Evolutionary conservation across 2,888 invertebrate species (phyloP).

Genomic region (Drosophila recens): DNA sequence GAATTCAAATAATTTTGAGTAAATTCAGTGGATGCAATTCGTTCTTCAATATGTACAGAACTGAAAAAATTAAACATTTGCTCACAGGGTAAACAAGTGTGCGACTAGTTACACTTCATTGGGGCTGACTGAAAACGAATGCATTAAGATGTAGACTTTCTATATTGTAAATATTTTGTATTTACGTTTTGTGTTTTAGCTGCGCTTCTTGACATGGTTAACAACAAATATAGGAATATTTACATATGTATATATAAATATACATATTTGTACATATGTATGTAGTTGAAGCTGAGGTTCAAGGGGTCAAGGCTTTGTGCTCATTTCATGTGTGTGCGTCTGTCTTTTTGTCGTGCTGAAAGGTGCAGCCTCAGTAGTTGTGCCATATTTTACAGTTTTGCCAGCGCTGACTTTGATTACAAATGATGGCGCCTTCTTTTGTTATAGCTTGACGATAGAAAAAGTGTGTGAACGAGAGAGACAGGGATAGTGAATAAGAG

Average conservation of each 20-base stretch:
- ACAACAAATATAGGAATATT: conserved; percentile 21
- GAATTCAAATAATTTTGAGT: no score
- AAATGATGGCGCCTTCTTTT: conserved; percentile 63
- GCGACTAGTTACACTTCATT: not conserved
- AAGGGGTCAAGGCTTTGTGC: conserved; percentile 65
- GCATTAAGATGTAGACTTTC: conserved; percentile 38
- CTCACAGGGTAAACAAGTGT: conserved; percentile 4
- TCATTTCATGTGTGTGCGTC: conserved; percentile 40
- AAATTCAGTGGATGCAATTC: no score
- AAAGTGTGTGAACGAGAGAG: not conserved
- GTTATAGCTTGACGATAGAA: conserved; percentile 12
- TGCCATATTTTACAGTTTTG: conserved; percentile 52
- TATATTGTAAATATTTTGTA: conserved; percentile 32
- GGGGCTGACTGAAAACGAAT: not conserved
- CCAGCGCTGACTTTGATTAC: conserved; percentile 70
- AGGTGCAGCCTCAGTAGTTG: conserved; percentile 50
- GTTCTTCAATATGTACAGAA: no score
- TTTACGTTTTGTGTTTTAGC: conserved; percentile 45
- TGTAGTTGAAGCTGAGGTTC: conserved; percentile 40
- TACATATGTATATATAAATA: conserved; percentile 12
- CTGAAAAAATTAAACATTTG: no score
- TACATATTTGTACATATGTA: not conserved
- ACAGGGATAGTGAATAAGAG: no score
- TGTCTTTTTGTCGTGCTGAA: conserved; percentile 32
- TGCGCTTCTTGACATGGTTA: conserved; percentile 59